A percentile compares a stretch with the other conserved stretches of the same genome.
Conservation (phyloP, 2,797 vertebrate species). For the Eremophila alpestris region DNA sequence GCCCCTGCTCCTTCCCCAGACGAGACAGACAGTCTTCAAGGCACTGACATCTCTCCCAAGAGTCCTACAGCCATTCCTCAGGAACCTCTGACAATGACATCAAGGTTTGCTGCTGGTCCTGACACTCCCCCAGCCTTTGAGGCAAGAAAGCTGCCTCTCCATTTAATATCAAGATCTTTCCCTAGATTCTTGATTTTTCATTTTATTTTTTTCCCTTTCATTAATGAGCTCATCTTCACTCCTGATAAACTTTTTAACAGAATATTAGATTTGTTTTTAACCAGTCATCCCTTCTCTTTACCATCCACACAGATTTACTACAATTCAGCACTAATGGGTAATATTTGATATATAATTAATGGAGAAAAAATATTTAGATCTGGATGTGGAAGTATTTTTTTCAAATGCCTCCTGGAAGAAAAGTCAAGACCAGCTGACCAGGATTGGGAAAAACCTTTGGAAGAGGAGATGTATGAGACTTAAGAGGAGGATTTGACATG, state of each 20-base stretch:
- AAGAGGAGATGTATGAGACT: neutral
- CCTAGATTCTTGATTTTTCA: neutral
- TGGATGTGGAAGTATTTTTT: neutral
- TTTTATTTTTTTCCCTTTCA: neutral
- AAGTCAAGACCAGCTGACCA: conserved; percentile 34
- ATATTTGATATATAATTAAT: conserved; percentile 62
- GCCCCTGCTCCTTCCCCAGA: neutral
- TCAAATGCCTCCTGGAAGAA: neutral
- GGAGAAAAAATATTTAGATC: conserved; percentile 28
- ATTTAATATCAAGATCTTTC: neutral
- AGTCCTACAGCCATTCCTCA: neutral
- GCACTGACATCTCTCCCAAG: neutral
- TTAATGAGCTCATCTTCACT: neutral
- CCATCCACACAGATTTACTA: neutral
- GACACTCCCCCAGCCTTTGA: neutral
- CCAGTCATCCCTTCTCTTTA: conserved; percentile 8
- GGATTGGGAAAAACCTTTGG: conserved; percentile 36
- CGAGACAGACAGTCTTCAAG: neutral
- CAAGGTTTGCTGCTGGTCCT: neutral
- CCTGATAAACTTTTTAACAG: neutral
- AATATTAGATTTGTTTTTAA: conserved; percentile 51
- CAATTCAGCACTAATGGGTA: conserved; percentile 24
- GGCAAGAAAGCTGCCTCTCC: neutral
- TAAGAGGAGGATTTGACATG: conserved; percentile 23
- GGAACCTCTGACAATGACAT: neutral